Evolutionary conservation across 1,140 invertebrate genomes (phyloP), one percentile per base, ranked within the genome.

Genomic region (Anagrus nilaparvatae): DNA sequence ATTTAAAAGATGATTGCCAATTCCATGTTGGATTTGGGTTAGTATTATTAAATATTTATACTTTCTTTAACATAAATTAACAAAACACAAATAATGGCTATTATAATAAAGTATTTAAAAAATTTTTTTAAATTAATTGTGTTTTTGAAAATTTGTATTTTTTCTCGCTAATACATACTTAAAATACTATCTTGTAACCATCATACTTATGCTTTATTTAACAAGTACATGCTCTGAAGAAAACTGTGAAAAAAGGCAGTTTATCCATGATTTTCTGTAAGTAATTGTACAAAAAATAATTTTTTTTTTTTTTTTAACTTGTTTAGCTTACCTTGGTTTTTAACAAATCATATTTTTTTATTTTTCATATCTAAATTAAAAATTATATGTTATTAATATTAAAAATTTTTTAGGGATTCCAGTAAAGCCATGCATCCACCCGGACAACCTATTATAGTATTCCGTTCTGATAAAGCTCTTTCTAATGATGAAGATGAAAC

Each of bases 21-120:
- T 99, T 98, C 58, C 84, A 90, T 67, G 84, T 84, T 58, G 90
- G 88, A 1, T 86, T 95, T 71, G 94, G 92, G 69, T 93, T 85
- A 69, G 83, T 23, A 47, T 34, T 35, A 6, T 13, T 34, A 18
- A 32, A 2, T 14, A 29, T 30, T 21, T 46, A 40, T 41, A 41
- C 13, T 20, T 14, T 23, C 10, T 28, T 35, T 23, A 18, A 8
- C n/a, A 40, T 30, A 10, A 28, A 20, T 13, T 32, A 36, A n/a
- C 23, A 25, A 39, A 30, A 30, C n/a, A 17, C 2, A 33, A 19
- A 21, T 44, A 34, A 31, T 16, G 35, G 1, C 10, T 25, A 34
- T 19, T n/a, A 12, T 28, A 35, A 50, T 7, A 40, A 47, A 19
- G 27, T 30, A 34, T 33, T 40, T 14, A 37, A 7, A 28, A 41